Conservation (phyloP, 2,797 vertebrate genomes). For the Pseudotriccus pelzelni region DNA sequence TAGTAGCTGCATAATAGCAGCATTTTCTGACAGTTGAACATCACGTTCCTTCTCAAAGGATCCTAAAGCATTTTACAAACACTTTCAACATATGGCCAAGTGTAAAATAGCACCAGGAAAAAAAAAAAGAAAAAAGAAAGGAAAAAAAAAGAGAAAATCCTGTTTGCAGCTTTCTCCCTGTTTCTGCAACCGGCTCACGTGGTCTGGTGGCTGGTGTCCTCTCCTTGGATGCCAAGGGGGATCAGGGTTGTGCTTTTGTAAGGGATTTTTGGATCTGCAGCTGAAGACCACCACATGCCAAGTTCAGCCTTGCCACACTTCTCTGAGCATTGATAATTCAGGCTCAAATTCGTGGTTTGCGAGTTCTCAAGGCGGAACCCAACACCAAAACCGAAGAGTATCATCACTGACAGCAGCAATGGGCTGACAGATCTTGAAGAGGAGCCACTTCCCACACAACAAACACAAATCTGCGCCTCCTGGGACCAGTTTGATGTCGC, state of each 20-base stretch:
- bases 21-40: conserved; percentile 46
- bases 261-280: neutral
- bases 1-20: conserved; percentile 42
- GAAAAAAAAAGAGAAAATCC: neutral
- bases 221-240: neutral
- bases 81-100: conserved; percentile 38
- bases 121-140: neutral
- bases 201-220: neutral
- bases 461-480: neutral
- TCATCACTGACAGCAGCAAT: accelerated
- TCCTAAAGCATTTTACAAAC: conserved; percentile 39
- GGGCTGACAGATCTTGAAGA: neutral
- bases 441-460: neutral
- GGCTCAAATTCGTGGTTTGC: neutral
- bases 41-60: conserved; percentile 36
- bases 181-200: neutral
- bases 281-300: neutral
- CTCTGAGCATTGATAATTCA: neutral
- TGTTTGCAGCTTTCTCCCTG: neutral
- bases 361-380: neutral
- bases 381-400: neutral
- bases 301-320: neutral
- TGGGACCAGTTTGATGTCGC: neutral
- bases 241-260: neutral
- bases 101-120: neutral